phyloP scores from a whole-genome alignment of 2,797 vertebrate genomes.

The Psittacula echo region DNA sequence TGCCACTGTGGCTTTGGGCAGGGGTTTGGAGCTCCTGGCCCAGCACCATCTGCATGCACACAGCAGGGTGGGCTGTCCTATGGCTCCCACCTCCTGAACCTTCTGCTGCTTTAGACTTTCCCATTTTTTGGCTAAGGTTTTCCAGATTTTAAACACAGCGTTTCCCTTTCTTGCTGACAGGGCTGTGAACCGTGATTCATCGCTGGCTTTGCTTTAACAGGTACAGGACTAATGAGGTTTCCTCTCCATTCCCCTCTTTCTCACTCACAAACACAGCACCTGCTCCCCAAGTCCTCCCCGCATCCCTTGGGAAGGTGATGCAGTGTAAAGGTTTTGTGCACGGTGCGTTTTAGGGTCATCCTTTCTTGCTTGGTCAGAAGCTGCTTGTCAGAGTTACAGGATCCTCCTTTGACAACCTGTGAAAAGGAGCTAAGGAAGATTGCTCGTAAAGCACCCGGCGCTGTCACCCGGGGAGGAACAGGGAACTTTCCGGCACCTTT shows the following conservation, averaged over 20 bases:
- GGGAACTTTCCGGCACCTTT: neutral
- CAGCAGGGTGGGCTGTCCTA: neutral
- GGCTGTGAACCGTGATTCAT: neutral
- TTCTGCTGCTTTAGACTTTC: neutral
- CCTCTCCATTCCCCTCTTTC: neutral
- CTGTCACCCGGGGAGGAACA: neutral
- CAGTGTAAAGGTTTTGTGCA: neutral
- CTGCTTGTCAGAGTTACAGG: neutral
- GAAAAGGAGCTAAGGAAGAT: neutral
- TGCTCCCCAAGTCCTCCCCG: no score
- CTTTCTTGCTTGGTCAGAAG: neutral
- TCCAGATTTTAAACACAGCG: neutral
- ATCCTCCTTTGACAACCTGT: neutral
- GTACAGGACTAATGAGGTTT: neutral
- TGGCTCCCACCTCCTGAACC: neutral
- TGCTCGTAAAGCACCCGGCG: neutral
- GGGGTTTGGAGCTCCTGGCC: neutral
- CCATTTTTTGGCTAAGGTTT: neutral
- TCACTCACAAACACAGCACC: fast-evolving
- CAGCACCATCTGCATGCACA: neutral
- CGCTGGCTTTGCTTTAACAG: neutral
- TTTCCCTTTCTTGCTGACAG: neutral
- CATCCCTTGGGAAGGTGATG: neutral
- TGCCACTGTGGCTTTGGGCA: neutral
- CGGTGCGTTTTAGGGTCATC: fast-evolving